These are phyloP conservation scores for Cyphomyrmex costatus DNA, from an alignment of 1,140 invertebrate genomes.

Conservation along the genomic window DNA sequence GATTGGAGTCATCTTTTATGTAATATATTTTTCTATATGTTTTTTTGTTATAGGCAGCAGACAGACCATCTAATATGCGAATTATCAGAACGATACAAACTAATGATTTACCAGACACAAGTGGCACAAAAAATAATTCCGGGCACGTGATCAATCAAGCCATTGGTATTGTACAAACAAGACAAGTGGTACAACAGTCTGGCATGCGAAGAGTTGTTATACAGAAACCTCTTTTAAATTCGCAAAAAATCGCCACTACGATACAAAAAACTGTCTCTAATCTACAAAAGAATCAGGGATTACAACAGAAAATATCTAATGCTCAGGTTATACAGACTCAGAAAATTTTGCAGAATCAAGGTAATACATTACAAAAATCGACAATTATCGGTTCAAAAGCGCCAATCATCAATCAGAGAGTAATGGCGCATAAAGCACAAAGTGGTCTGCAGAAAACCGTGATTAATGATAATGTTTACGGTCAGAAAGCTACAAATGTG, in stretches of 20 bases:
- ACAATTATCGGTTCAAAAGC: slow-evolving; percentile 29
- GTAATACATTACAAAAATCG: slow-evolving; percentile 45
- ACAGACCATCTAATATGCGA: slow-evolving; percentile 74
- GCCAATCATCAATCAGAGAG: slow-evolving; percentile 37
- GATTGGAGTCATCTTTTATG: not conserved
- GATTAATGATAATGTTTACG: slow-evolving; percentile 54
- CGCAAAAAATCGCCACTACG: slow-evolving; percentile 72
- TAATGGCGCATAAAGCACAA: slow-evolving; percentile 50
- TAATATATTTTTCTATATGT: not conserved
- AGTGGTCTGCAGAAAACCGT: slow-evolving; percentile 62
- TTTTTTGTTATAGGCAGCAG: slow-evolving; percentile 73
- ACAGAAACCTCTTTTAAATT: slow-evolving; percentile 74
- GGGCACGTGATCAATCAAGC: slow-evolving; percentile 32
- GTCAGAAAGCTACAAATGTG: slow-evolving; percentile 69
- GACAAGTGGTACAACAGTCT: slow-evolving; percentile 53
- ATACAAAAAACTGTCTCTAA: slow-evolving; percentile 78
- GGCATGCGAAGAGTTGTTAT: slow-evolving; percentile 77
- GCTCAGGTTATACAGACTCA: slow-evolving; percentile 1
- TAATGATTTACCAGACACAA: slow-evolving; percentile 64
- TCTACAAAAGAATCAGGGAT: slow-evolving; percentile 71
- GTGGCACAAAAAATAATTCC: slow-evolving; percentile 50
- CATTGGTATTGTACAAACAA: slow-evolving; percentile 44
- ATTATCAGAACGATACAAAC: slow-evolving; percentile 80
- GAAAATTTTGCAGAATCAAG: slow-evolving; percentile 29
- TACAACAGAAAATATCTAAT: slow-evolving; percentile 54